Evolutionary conservation across 2,797 vertebrate species (phyloP).

Genomic region (Channallabes apus): DNA sequence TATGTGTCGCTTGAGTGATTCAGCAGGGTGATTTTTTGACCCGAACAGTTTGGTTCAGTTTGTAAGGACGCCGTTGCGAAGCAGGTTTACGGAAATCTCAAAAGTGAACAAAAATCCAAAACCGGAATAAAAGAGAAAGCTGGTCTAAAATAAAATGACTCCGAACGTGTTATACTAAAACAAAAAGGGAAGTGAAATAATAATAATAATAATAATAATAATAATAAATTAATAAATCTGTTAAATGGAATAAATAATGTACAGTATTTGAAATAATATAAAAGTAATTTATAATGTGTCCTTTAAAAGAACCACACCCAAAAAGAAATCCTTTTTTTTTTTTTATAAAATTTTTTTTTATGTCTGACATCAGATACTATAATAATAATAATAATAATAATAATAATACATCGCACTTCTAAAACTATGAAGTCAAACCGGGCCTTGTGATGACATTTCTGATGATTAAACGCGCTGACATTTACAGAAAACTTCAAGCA

Average conservation of each 20-base stretch:
- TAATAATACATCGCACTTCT: neutral
- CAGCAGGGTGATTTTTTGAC: slow-evolving; percentile 59
- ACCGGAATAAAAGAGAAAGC: neutral
- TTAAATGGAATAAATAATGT: too few relatives aligned
- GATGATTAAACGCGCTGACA: too few relatives aligned
- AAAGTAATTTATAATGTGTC: neutral
- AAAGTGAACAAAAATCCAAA: too few relatives aligned
- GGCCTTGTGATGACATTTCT: too few relatives aligned
- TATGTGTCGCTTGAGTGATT: slow-evolving; percentile 58
- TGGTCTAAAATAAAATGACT: neutral
- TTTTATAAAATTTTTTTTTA: neutral
- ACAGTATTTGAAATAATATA: neutral
- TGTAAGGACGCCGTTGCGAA: neutral
- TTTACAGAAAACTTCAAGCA: too few relatives aligned
- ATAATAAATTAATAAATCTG: neutral
- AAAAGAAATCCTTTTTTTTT: neutral
- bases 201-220: too few relatives aligned
- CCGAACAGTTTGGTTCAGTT: slow-evolving; percentile 42
- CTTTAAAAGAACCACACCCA: neutral
- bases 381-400: too few relatives aligned
- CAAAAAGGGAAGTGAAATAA: neutral
- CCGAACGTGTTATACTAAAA: neutral
- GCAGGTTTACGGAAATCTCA: neutral
- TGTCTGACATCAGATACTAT: neutral
- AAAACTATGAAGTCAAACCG: neutral